These are phyloP conservation scores for Phyllostomus discolor DNA, from an alignment of 2,113 vertebrate species.

Conservation along the genomic window DNA sequence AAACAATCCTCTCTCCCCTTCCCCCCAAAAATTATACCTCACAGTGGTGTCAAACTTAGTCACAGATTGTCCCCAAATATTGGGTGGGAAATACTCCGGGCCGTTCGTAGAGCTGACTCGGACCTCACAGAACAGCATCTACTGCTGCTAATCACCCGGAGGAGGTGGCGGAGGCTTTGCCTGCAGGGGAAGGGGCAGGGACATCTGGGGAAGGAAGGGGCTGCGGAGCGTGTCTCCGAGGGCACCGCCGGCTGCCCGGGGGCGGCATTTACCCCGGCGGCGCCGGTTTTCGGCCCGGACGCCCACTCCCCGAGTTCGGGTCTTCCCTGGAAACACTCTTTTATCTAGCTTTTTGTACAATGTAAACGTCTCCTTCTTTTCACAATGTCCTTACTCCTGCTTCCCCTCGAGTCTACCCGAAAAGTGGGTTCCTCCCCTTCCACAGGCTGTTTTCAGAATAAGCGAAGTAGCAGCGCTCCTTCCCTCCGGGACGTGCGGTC, in stretches of 20 bases:
- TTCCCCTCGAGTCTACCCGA: background rate
- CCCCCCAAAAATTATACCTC: background rate
- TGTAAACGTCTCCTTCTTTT: background rate
- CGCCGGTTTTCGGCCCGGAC: background rate
- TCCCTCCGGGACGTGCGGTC: background rate
- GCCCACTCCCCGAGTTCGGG: background rate
- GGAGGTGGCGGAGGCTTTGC: background rate
- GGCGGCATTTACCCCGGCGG: background rate
- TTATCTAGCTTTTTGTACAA: too few species aligned
- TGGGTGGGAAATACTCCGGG: background rate
- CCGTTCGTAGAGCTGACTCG: background rate
- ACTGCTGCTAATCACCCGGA: too few species aligned
- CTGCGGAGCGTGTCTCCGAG: too few species aligned
- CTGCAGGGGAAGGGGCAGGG: background rate
- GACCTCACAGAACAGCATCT: background rate
- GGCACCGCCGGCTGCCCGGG: rapidly evolving
- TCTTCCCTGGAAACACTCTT: background rate
- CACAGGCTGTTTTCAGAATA: background rate
- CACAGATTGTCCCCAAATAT: background rate
- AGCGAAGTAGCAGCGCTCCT: background rate
- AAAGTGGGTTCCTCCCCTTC: background rate
- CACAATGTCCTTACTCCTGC: background rate
- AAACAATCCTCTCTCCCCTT: background rate
- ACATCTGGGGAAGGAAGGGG: rapidly evolving
- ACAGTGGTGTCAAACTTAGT: background rate